A percentile compares a stretch with the other conserved stretches of the same genome.
Conservation (phyloP, 2,113 vertebrate species). For the Enhydra lutris region DNA sequence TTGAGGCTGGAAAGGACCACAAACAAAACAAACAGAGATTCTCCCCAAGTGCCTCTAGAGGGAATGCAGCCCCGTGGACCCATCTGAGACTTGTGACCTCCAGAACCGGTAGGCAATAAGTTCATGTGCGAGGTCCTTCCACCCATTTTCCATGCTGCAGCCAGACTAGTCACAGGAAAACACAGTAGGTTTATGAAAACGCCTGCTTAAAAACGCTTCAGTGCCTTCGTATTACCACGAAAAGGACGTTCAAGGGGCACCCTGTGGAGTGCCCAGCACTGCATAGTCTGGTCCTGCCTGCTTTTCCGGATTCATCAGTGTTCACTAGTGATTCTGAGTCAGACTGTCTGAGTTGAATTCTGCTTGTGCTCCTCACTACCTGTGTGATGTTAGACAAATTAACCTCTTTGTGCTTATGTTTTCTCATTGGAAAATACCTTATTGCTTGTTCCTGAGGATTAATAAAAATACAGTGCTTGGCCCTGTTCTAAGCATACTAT, state of each 20-base stretch:
- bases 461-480: too few relatives aligned
- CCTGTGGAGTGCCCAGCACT: not conserved
- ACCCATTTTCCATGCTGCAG: too few relatives aligned
- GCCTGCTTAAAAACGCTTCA: not conserved
- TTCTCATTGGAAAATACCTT: not conserved
- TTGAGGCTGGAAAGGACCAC: not conserved
- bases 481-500: not conserved
- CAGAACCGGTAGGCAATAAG: not conserved
- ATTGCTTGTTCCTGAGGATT: not conserved
- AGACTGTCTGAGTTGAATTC: not conserved
- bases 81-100: not conserved
- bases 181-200: not conserved
- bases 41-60: not conserved
- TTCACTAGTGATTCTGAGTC: not conserved
- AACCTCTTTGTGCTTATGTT: not conserved
- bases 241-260: not conserved
- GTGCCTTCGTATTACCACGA: not conserved
- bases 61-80: not conserved
- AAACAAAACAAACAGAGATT: not conserved
- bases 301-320: not conserved
- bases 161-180: not conserved
- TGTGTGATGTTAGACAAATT: not conserved
- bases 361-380: not conserved
- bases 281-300: too few relatives aligned
- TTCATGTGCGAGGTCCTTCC: not conserved